These are phyloP conservation scores for Lacerta viridis DNA, from an alignment of 2,797 vertebrate species.

Conservation along the genomic window DNA sequence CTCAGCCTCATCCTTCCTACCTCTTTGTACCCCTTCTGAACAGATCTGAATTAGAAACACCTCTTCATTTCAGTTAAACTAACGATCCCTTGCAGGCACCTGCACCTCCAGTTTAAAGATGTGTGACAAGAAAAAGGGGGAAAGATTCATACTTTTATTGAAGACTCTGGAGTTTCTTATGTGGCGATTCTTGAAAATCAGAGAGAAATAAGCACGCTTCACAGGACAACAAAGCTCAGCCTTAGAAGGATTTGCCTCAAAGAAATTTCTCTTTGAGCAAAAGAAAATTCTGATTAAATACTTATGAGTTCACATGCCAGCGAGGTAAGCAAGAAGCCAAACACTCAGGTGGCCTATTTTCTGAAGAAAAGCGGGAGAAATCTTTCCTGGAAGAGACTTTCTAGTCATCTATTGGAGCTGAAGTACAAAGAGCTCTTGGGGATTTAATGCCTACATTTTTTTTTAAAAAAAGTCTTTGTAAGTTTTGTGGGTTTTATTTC, in stretches of 20 bases:
- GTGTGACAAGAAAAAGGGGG: slow-evolving; percentile 19
- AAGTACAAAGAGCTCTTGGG: slow-evolving; percentile 20
- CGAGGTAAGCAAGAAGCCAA: slow-evolving; percentile 48
- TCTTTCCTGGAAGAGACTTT: slow-evolving; percentile 50
- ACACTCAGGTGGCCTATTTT: slow-evolving; percentile 44
- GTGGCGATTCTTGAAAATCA: slow-evolving; percentile 17
- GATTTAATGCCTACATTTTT: slow-evolving; percentile 20
- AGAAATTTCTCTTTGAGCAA: slow-evolving; percentile 9
- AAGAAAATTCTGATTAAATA: slow-evolving; percentile 39
- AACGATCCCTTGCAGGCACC: neutral
- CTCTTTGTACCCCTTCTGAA: slow-evolving; percentile 12
- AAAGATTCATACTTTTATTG: slow-evolving; percentile 17
- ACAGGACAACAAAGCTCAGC: neutral
- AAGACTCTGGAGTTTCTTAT: neutral
- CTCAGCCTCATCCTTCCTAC: slow-evolving; percentile 39
- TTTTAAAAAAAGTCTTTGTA: slow-evolving; percentile 16
- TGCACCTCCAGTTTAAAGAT: slow-evolving; percentile 32
- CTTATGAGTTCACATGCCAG: slow-evolving; percentile 38
- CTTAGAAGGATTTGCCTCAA: slow-evolving; percentile 5
- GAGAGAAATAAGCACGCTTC: slow-evolving; percentile 10
- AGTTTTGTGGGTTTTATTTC: neutral
- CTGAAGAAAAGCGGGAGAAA: neutral
- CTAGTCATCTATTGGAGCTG: slow-evolving; percentile 30
- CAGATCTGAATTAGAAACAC: rapidly evolving
- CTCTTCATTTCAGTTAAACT: slow-evolving; percentile 43